A percentile compares a stretch with the other conserved stretches of the same genome.
Evolutionary conservation across 37 sponge, comb jelly and placozoan genomes (phyloP).

Genomic region (Geodia barretti): DNA sequence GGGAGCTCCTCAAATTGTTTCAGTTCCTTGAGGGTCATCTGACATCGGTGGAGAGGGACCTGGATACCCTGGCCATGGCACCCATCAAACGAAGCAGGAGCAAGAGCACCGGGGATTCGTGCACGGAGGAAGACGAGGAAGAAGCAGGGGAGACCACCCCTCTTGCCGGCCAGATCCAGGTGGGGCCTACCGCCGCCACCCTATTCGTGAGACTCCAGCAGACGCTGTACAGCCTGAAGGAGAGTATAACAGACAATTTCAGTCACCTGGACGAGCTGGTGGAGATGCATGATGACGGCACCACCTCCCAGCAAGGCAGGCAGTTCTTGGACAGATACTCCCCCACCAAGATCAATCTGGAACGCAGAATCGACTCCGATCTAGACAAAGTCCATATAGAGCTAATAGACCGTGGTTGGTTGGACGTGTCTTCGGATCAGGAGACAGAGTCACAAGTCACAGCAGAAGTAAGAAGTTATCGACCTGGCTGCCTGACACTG

Average conservation of each 20-base stretch:
- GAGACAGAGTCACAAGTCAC: neutral
- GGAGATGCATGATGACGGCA: neutral
- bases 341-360: neutral
- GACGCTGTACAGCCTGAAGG: neutral
- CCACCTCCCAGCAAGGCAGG: neutral
- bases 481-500: neutral
- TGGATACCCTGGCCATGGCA: neutral
- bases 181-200: neutral
- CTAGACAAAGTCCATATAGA: neutral
- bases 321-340: neutral
- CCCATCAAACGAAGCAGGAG: neutral
- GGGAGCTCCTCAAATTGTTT: neutral
- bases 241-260: neutral
- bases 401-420: neutral
- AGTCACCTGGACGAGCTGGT: neutral
- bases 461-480: neutral
- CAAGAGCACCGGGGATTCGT: neutral
- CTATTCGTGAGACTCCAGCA: neutral
- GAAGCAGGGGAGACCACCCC: neutral
- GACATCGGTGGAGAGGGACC: conserved; percentile 7
- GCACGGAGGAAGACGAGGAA: neutral
- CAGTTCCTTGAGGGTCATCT: conserved; percentile 7
- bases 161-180: neutral
- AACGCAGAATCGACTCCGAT: neutral
- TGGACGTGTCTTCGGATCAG: neutral